phyloP scores from a whole-genome alignment of 2,888 invertebrate genomes.

The Sinentomon sp. region DNA sequence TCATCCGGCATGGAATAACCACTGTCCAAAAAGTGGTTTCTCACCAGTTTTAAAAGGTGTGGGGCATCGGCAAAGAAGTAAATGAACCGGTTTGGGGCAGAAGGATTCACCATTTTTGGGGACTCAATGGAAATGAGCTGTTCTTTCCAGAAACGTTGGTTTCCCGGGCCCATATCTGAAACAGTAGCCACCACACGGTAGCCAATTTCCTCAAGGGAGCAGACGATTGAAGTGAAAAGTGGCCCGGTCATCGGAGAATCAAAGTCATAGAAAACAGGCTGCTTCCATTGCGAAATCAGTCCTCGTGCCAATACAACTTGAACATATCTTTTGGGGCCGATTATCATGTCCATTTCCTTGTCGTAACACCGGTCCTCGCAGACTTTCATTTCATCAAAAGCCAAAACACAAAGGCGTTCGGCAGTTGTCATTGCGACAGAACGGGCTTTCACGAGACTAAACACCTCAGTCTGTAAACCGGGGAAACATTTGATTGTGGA shows the following conservation, averaged over 20 bases:
- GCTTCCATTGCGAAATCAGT: slow-evolving; percentile 6
- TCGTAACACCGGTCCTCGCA: slow-evolving; percentile 3
- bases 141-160: too few species aligned
- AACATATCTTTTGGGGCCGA: slow-evolving; percentile 8
- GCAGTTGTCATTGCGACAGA: too few species aligned
- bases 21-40: slow-evolving; percentile 8
- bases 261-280: too few species aligned
- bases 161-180: too few species aligned
- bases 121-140: too few species aligned
- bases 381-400: slow-evolving; percentile 10
- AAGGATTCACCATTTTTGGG: too few species aligned
- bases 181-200: too few species aligned
- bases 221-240: too few species aligned
- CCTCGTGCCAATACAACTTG: slow-evolving; percentile 9
- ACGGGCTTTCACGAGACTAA: background rate
- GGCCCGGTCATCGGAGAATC: too few species aligned
- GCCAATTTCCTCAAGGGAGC: too few species aligned
- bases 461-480: slow-evolving; percentile 4
- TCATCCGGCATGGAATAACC: slow-evolving; percentile 5
- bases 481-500: slow-evolving; percentile 1
- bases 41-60: slow-evolving; percentile 10
- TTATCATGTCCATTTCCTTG: slow-evolving; percentile 3
- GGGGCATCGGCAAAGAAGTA: slow-evolving; percentile 10
- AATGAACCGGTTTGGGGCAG: too few species aligned
- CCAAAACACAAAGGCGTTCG: slow-evolving; percentile 3